Percentiles rank a stretch among this genome's conserved stretches.
phyloP scores from a whole-genome alignment of 1,140 invertebrate genomes.

The Tetramorium simillimum region DNA sequence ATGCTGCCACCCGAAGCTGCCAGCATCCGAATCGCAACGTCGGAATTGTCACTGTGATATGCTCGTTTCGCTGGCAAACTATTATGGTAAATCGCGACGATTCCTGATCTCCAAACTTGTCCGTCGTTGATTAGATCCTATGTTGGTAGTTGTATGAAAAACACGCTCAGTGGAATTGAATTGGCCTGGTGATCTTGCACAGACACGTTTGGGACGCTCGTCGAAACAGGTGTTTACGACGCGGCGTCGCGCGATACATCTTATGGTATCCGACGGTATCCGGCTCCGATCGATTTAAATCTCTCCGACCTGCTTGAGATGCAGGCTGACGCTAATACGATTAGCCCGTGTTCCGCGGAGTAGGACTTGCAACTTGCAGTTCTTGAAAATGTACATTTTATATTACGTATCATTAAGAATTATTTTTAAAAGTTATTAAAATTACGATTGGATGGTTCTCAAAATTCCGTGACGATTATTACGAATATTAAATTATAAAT shows the following conservation, averaged over 20 bases:
- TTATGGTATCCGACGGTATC: neutral
- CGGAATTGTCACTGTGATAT: constrained; percentile 80
- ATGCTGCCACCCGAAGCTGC: neutral
- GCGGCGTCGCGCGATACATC: neutral
- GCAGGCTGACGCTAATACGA: neutral
- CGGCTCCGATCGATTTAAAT: constrained; percentile 45
- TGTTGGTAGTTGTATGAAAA: neutral
- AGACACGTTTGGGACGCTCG: neutral
- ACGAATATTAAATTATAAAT: neutral
- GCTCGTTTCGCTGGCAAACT: constrained; percentile 74
- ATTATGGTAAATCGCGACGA: constrained; percentile 77
- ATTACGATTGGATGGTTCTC: neutral
- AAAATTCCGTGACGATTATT: neutral
- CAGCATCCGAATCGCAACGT: constrained; percentile 45
- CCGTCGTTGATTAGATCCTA: neutral
- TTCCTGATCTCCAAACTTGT: neutral
- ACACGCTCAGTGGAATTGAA: neutral
- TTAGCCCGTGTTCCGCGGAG: neutral
- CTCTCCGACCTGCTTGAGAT: constrained; percentile 14
- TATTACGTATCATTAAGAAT: neutral
- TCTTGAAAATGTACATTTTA: too few relatives aligned
- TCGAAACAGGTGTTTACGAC: constrained; percentile 43
- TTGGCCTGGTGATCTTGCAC: neutral
- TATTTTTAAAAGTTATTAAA: neutral
- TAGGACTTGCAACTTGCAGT: neutral